Conservation (phyloP, 2,113 vertebrate species). For the Hydrolagus affinis region DNA sequence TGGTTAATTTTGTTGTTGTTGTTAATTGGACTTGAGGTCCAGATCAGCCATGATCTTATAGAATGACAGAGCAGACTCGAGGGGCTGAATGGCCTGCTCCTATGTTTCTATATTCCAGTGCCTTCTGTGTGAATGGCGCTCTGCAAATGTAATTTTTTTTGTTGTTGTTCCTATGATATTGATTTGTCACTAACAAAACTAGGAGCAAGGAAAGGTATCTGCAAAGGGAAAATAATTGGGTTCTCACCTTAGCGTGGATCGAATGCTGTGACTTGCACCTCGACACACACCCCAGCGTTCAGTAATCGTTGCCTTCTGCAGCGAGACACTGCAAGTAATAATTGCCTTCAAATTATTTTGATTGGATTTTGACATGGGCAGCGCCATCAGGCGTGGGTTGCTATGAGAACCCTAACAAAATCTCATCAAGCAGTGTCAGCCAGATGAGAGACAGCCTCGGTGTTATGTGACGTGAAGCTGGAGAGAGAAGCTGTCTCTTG, state of each 20-base stretch:
- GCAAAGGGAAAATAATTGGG: conserved; percentile 33
- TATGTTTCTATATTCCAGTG: too few species aligned
- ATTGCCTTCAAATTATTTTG: not conserved
- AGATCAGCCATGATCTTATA: too few species aligned
- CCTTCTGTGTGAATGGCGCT: too few species aligned
- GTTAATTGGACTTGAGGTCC: too few species aligned
- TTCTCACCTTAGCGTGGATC: conserved; percentile 23
- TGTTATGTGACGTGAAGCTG: not conserved
- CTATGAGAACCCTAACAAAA: not conserved
- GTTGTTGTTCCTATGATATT: conserved; percentile 16
- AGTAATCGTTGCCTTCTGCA: not conserved
- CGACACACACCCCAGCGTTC: not conserved
- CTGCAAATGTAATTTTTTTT: too few species aligned
- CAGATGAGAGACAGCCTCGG: not conserved
- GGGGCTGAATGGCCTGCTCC: too few species aligned
- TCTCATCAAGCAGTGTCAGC: conserved; percentile 5
- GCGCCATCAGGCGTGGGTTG: not conserved
- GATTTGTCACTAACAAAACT: conserved; percentile 37
- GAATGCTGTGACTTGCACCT: conserved; percentile 19
- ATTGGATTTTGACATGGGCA: not conserved
- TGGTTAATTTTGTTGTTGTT: too few species aligned
- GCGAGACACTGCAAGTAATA: not conserved
- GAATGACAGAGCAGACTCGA: too few species aligned
- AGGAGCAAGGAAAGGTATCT: not conserved
- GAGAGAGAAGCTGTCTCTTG: not conserved